Conservation (phyloP, 2,888 invertebrate genomes). For the Athalia cordata region DNA sequence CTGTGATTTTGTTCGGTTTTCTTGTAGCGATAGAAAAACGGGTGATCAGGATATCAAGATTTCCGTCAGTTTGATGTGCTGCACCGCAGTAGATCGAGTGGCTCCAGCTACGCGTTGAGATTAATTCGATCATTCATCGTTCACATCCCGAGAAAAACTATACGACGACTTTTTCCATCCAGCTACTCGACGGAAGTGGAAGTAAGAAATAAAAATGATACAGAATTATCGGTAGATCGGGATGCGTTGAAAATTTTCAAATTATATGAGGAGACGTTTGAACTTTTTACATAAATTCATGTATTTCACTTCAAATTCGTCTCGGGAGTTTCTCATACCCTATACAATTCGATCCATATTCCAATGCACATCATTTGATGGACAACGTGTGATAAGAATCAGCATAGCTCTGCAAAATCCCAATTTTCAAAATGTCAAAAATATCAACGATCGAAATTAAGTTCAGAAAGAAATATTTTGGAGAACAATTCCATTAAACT, state of each 20-base stretch:
- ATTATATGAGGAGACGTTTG: slow-evolving; percentile 27
- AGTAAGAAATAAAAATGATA: background rate
- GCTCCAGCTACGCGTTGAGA: background rate
- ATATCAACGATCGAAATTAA: too few relatives aligned
- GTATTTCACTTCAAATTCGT: slow-evolving; percentile 16
- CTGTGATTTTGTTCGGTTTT: background rate
- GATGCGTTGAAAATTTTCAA: slow-evolving; percentile 14
- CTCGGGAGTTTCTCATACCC: slow-evolving; percentile 24
- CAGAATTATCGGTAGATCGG: background rate
- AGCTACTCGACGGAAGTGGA: too few relatives aligned
- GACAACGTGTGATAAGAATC: too few relatives aligned
- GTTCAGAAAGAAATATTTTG: too few relatives aligned
- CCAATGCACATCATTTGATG: too few relatives aligned
- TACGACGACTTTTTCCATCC: background rate
- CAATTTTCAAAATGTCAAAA: too few relatives aligned
- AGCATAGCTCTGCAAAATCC: too few relatives aligned
- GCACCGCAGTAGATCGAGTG: background rate
- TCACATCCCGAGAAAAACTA: too few relatives aligned
- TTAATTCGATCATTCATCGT: too few relatives aligned
- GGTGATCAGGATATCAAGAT: background rate
- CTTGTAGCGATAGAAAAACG: background rate
- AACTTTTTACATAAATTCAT: slow-evolving; percentile 17
- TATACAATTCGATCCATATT: background rate
- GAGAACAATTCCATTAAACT: too few relatives aligned
- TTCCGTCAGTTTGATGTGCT: too few relatives aligned